Percentiles rank a stretch among this genome's conserved stretches.
Conservation (phyloP, 2,888 invertebrate genomes). For the Marasmarcha lunaedactyla region DNA sequence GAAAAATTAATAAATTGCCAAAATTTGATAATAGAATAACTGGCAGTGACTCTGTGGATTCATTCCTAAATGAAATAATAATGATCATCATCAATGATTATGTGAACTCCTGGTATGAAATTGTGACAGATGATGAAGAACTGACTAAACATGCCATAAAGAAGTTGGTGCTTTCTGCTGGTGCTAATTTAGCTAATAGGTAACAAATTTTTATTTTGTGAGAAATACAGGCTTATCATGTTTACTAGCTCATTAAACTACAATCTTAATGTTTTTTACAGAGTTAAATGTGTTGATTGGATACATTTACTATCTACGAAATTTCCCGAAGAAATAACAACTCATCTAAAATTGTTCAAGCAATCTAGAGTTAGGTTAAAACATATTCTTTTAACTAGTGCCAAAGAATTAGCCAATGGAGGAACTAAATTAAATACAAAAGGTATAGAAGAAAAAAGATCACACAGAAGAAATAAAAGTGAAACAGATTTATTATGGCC, state of each 20-base stretch:
- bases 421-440: constrained; percentile 47
- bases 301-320: constrained; percentile 87
- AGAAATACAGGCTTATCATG: too few relatives aligned
- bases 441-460: constrained; percentile 56
- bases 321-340: constrained; percentile 90
- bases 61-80: constrained; percentile 87
- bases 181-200: constrained; percentile 77
- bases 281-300: constrained; percentile 89
- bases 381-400: constrained; percentile 50
- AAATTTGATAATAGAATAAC: constrained; percentile 75
- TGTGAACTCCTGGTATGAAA: constrained; percentile 80
- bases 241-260: constrained; percentile 7
- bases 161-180: constrained; percentile 75
- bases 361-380: constrained; percentile 75
- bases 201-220: constrained; percentile 30
- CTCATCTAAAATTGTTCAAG: constrained; percentile 88
- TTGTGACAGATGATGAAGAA: constrained; percentile 78
- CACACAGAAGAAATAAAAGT: constrained; percentile 78
- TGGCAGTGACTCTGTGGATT: constrained; percentile 87
- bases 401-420: constrained; percentile 51
- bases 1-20: constrained; percentile 28
- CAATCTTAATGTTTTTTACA: constrained; percentile 20
- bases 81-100: constrained; percentile 85
- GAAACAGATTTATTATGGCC: constrained; percentile 80
- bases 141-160: constrained; percentile 76